Conservation (phyloP, 1,140 invertebrate genomes). For the Pectinophora gossypiella region DNA sequence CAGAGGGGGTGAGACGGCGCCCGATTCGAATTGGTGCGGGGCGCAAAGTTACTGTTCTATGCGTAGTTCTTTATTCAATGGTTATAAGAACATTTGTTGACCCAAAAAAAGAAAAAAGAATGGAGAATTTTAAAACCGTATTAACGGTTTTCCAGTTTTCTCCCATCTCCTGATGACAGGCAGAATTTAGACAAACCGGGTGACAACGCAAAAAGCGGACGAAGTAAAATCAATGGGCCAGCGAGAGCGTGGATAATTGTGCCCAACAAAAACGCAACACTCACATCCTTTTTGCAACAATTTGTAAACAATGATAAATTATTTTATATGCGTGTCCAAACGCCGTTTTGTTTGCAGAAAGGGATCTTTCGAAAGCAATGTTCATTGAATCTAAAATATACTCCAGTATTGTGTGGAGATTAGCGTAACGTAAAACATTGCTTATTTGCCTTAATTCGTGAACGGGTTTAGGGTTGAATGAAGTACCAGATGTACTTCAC, state of each 20-base stretch:
- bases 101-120: neutral
- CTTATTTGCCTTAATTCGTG: too few relatives aligned
- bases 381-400: too few relatives aligned
- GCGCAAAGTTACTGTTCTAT: too few relatives aligned
- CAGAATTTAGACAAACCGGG: neutral
- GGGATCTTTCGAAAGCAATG: too few relatives aligned
- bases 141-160: neutral
- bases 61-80: too few relatives aligned
- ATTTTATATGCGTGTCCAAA: neutral
- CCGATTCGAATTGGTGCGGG: too few relatives aligned
- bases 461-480: too few relatives aligned
- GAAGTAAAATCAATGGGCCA: neutral
- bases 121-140: neutral
- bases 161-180: neutral
- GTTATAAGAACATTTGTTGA: too few relatives aligned
- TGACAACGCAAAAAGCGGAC: neutral
- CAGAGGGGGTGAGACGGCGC: too few relatives aligned
- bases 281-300: constrained; percentile 1
- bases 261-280: neutral
- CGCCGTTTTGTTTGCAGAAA: neutral
- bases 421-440: too few relatives aligned
- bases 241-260: neutral
- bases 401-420: too few relatives aligned
- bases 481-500: too few relatives aligned
- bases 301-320: constrained; percentile 4